Conservation (phyloP, 2,797 vertebrate species). For the Sebastiscus tertius region DNA sequence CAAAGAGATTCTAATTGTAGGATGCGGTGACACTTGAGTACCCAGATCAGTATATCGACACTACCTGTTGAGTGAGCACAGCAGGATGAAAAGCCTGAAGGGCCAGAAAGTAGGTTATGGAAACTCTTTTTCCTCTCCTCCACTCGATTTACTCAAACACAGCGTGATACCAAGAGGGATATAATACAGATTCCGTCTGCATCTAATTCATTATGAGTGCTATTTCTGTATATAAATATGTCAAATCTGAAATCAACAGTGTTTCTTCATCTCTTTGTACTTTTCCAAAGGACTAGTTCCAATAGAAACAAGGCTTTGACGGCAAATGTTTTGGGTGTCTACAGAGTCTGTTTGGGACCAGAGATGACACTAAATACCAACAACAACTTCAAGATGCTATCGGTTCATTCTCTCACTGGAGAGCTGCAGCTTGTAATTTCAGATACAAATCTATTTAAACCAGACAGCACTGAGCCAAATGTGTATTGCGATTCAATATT, state of each 20-base stretch:
- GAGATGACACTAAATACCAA: not conserved
- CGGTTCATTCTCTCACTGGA: not conserved
- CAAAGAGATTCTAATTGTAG: slow-evolving; percentile 8
- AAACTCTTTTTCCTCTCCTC: not conserved
- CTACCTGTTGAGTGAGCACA: slow-evolving; percentile 8
- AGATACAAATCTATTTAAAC: not conserved
- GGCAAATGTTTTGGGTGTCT: slow-evolving; percentile 1
- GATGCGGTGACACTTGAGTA: not conserved
- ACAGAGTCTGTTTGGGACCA: not conserved
- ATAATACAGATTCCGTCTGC: not conserved
- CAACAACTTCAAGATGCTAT: slow-evolving; percentile 1
- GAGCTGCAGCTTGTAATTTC: slow-evolving; percentile 4
- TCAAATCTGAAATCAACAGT: slow-evolving; percentile 15
- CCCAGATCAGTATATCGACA: not conserved
- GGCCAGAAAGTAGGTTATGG: slow-evolving; percentile 31
- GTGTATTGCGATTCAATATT: not conserved
- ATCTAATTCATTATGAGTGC: slow-evolving; percentile 16
- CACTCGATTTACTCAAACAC: not conserved
- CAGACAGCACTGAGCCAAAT: not conserved
- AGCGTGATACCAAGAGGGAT: not conserved
- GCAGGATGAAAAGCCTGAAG: slow-evolving; percentile 26
- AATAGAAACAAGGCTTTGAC: slow-evolving; percentile 8
- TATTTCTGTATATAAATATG: slow-evolving; percentile 19
- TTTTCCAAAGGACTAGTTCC: not conserved
- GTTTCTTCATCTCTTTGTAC: slow-evolving; percentile 19